phyloP scores from a whole-genome alignment of 2,113 vertebrate genomes.

The Mellivora capensis region DNA sequence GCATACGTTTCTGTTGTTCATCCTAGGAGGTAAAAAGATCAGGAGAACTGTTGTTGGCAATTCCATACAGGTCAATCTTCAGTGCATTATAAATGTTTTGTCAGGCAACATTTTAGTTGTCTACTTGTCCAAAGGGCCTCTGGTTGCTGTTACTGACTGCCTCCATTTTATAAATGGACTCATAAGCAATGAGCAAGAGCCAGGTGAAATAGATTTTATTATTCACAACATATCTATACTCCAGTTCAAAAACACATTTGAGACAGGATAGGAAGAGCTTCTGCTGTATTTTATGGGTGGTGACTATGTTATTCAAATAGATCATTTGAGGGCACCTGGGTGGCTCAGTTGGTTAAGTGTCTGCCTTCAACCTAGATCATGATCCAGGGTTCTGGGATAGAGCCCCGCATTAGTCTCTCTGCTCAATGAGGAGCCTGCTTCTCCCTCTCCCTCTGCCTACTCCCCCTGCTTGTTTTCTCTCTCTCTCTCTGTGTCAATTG shows the following conservation, averaged over 20 bases:
- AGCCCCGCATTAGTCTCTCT: not conserved
- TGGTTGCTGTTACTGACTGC: not conserved
- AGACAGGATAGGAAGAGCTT: not conserved
- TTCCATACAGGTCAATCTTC: not conserved
- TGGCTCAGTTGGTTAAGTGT: not conserved
- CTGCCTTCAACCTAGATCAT: not conserved
- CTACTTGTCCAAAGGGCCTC: not conserved
- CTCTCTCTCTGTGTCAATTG: not conserved
- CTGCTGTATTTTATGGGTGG: not conserved
- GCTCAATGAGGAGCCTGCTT: not conserved
- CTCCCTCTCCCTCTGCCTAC: not conserved
- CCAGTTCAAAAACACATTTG: not conserved
- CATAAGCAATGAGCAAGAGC: not conserved
- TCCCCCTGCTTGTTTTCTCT: not conserved
- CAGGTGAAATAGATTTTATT: not conserved
- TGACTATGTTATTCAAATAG: not conserved
- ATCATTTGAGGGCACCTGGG: not conserved
- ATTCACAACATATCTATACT: not conserved
- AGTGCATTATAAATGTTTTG: not conserved
- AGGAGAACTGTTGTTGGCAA: not conserved
- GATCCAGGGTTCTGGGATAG: too few relatives aligned
- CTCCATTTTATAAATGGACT: not conserved
- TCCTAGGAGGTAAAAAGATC: not conserved
- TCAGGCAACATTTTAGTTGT: not conserved
- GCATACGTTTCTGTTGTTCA: not conserved